Conservation (phyloP, 1,140 invertebrate genomes). For the Pogonomyrmex barbatus region DNA sequence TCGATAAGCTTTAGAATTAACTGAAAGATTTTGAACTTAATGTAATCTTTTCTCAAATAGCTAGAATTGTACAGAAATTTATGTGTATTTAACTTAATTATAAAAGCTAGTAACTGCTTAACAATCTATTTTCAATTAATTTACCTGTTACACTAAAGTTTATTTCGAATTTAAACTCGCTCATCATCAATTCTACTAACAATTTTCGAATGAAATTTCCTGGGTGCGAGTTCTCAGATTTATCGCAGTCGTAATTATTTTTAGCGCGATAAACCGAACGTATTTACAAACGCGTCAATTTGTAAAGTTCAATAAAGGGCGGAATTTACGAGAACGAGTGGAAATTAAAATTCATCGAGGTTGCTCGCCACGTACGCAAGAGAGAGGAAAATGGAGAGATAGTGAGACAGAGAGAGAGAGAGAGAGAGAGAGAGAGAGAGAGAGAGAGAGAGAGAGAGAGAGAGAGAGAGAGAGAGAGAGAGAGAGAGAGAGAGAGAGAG, state of each 20-base stretch:
- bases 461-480: not conserved
- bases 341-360: conserved; percentile 57
- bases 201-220: conserved; percentile 49
- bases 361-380: not conserved
- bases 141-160: conserved; percentile 1
- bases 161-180: conserved; percentile 17
- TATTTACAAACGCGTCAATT: conserved; percentile 62
- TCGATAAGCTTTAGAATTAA: too few species aligned
- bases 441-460: not conserved
- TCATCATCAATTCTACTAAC: conserved; percentile 24
- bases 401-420: not conserved
- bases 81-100: not conserved
- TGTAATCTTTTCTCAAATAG: too few species aligned
- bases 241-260: conserved; percentile 58
- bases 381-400: not conserved
- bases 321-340: conserved; percentile 47
- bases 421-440: not conserved
- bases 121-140: not conserved
- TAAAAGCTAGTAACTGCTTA: not conserved
- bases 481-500: not conserved
- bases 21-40: too few species aligned
- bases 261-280: conserved; percentile 58
- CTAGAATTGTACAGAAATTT: not conserved
- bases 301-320: conserved; percentile 57
- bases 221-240: conserved; percentile 47